phyloP scores from a whole-genome alignment of 2,888 invertebrate species.

The Bhutanitis thaidina region DNA sequence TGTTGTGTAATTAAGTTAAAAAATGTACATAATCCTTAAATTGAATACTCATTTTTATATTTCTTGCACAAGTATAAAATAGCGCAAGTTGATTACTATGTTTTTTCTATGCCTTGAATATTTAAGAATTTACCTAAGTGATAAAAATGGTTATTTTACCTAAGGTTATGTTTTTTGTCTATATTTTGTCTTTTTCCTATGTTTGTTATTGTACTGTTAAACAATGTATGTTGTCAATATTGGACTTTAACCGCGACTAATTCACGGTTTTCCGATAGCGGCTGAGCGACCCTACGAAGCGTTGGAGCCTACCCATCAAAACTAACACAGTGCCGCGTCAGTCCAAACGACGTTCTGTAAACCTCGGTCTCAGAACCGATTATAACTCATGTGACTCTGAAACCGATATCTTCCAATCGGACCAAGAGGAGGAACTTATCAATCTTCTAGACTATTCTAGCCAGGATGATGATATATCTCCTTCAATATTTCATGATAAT shows the following conservation, averaged over 20 bases:
- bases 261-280: slow-evolving; percentile 54
- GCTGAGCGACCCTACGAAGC: slow-evolving; percentile 60
- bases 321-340: slow-evolving; percentile 49
- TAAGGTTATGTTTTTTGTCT: no score
- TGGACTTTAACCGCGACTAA: slow-evolving; percentile 36
- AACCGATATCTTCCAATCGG: slow-evolving; percentile 88
- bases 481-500: slow-evolving; percentile 66
- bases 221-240: slow-evolving; percentile 36
- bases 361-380: slow-evolving; percentile 40
- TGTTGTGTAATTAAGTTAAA: no score
- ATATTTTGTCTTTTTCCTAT: slow-evolving; percentile 2
- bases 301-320: slow-evolving; percentile 71
- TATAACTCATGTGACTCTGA: slow-evolving; percentile 82
- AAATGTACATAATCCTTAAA: no score
- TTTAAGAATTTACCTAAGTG: no score
- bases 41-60: no score
- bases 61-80: no score
- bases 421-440: slow-evolving; percentile 88
- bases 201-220: slow-evolving; percentile 17
- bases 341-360: slow-evolving; percentile 48
- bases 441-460: slow-evolving; percentile 85
- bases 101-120: no score
- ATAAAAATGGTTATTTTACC: no score
- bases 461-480: slow-evolving; percentile 80
- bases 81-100: no score